Conservation (phyloP, 2,113 vertebrate genomes). For the Oreochromis spilurus region DNA sequence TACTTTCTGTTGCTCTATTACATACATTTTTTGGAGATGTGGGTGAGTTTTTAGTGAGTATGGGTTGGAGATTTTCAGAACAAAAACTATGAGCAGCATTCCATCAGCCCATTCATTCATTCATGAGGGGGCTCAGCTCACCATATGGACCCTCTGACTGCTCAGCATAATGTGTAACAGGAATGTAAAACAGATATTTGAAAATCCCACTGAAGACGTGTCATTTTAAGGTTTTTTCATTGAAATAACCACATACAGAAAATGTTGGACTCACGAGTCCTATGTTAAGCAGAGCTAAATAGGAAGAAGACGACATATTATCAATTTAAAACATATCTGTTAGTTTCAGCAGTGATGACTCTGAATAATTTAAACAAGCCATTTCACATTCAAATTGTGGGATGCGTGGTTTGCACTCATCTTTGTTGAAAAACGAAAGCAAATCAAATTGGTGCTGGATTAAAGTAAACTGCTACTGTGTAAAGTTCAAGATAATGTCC, state of each 20-base stretch:
- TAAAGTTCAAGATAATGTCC: neutral
- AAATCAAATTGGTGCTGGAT: neutral
- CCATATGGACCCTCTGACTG: conserved; percentile 40
- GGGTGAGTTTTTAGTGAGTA: neutral
- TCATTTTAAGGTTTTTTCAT: neutral
- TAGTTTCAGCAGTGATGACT: neutral
- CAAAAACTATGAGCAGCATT: conserved; percentile 46
- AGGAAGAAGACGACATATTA: neutral
- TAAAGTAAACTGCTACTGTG: neutral
- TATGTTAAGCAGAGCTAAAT: neutral
- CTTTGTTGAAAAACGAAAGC: neutral
- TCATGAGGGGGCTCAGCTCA: conserved; percentile 19
- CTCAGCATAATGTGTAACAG: neutral
- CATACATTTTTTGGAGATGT: neutral
- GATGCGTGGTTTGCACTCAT: neutral
- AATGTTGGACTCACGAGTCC: neutral
- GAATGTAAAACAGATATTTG: neutral
- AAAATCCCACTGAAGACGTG: neutral
- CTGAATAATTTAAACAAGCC: neutral
- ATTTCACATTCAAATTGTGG: neutral
- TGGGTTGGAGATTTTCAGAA: conserved; percentile 7
- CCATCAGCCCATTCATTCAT: conserved; percentile 53
- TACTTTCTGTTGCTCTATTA: neutral
- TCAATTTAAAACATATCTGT: neutral
- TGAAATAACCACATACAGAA: neutral